Percentiles rank a stretch among this genome's conserved stretches.
Evolutionary conservation across 1,140 invertebrate species (phyloP).

Genomic region (Physella acuta): DNA sequence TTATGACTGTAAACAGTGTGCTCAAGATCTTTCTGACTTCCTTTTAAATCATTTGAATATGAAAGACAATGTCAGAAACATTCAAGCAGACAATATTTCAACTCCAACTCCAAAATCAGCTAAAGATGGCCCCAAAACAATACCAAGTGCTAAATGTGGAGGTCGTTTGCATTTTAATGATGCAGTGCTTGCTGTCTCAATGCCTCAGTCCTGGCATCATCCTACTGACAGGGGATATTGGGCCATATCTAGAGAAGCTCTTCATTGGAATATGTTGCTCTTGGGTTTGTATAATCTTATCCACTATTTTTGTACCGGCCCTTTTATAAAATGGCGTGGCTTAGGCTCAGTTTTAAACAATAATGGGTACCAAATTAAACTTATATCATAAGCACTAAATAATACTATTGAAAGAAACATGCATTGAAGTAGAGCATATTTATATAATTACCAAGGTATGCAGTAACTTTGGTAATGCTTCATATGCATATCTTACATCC

Average conservation of each 20-base stretch:
- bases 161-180: slow-evolving; percentile 2
- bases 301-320: background rate
- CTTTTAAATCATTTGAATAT: slow-evolving; percentile 6
- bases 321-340: background rate
- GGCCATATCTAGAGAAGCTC: slow-evolving; percentile 1
- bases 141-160: background rate
- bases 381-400: too few species aligned
- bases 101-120: background rate
- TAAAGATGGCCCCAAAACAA: background rate
- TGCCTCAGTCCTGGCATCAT: slow-evolving; percentile 8
- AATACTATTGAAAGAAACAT: too few species aligned
- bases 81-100: too few species aligned
- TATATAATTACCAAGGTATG: too few species aligned
- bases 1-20: background rate
- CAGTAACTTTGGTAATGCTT: too few species aligned
- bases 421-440: too few species aligned
- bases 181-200: slow-evolving; percentile 7
- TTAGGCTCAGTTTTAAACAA: too few species aligned
- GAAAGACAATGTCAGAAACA: background rate
- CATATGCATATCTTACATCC: too few species aligned
- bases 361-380: too few species aligned
- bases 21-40: background rate
- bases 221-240: slow-evolving; percentile 4
- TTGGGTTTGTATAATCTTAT: slow-evolving; percentile 8
- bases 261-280: background rate